Percentiles rank a stretch among this genome's conserved stretches.
Conservation (phyloP, 2,113 vertebrate species). For the Pedionomus torquatus region DNA sequence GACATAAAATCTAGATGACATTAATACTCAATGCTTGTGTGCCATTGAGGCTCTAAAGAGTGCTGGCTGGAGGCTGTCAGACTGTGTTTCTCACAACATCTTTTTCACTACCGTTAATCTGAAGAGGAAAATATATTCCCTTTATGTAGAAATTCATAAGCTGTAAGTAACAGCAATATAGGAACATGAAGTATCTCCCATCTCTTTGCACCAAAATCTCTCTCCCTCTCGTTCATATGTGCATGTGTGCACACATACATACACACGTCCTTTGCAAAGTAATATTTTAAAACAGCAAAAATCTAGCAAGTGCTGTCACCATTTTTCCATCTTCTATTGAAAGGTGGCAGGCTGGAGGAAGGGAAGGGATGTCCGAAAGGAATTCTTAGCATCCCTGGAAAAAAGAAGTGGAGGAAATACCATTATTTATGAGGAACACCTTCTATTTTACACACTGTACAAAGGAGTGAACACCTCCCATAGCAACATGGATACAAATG, state of each 20-base stretch:
- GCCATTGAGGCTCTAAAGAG: not conserved
- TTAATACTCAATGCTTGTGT: not conserved
- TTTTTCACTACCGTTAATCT: not conserved
- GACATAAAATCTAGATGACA: not conserved
- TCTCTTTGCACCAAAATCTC: not conserved
- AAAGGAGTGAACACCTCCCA: not conserved
- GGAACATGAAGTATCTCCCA: not conserved
- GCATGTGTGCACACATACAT: accelerated
- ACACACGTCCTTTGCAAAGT: not conserved
- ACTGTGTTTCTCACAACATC: not conserved
- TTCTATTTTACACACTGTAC: not conserved
- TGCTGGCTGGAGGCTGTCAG: not conserved
- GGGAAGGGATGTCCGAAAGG: not conserved
- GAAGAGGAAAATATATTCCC: not conserved
- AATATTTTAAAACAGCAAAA: not conserved
- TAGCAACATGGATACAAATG: not conserved
- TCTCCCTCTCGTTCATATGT: not conserved
- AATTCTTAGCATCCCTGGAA: not conserved
- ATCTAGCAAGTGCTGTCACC: not conserved
- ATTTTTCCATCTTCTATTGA: not conserved
- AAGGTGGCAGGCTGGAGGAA: not conserved
- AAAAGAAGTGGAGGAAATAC: not conserved
- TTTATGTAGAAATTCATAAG: not conserved
- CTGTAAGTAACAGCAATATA: not conserved
- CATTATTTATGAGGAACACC: not conserved